Percentiles rank a stretch among this genome's conserved stretches.
phyloP scores from a whole-genome alignment of 2,113 vertebrate genomes.

The Epinephelus cyanopodus region DNA sequence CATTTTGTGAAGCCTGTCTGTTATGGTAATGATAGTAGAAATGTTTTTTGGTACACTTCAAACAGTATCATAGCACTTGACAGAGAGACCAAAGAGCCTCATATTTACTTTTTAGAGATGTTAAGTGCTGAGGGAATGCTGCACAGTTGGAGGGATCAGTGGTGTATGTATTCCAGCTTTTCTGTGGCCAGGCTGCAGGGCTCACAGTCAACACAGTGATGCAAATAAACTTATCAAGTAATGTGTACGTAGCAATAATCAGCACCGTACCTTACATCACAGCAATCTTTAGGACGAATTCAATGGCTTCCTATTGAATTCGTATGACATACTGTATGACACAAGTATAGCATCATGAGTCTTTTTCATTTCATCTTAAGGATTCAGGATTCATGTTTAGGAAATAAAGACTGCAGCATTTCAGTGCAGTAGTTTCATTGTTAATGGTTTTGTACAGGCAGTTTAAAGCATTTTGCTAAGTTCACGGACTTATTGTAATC shows the following conservation, averaged over 20 bases:
- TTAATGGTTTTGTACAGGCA: too few species aligned
- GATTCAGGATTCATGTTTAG: background rate
- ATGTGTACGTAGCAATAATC: background rate
- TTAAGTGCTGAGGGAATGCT: slow-evolving; percentile 2
- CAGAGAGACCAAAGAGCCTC: background rate
- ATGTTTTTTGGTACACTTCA: background rate
- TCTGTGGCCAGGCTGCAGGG: background rate
- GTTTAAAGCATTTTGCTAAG: too few species aligned
- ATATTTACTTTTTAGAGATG: slow-evolving; percentile 5
- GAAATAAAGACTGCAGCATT: too few species aligned
- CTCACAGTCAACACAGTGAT: background rate
- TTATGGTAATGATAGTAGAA: background rate
- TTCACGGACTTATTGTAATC: too few species aligned
- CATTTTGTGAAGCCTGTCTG: slow-evolving; percentile 10
- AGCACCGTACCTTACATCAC: background rate
- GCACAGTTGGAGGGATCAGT: slow-evolving; percentile 2
- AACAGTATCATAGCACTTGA: background rate
- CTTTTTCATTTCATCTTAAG: background rate
- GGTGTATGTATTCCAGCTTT: background rate
- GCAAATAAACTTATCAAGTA: background rate
- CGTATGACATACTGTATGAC: too few species aligned
- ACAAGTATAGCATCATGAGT: background rate
- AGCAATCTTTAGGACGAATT: background rate
- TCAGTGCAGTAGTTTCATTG: too few species aligned
- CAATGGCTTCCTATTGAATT: too few species aligned